phyloP scores from a whole-genome alignment of 2,888 invertebrate genomes.

The Ormyrus pomaceus region DNA sequence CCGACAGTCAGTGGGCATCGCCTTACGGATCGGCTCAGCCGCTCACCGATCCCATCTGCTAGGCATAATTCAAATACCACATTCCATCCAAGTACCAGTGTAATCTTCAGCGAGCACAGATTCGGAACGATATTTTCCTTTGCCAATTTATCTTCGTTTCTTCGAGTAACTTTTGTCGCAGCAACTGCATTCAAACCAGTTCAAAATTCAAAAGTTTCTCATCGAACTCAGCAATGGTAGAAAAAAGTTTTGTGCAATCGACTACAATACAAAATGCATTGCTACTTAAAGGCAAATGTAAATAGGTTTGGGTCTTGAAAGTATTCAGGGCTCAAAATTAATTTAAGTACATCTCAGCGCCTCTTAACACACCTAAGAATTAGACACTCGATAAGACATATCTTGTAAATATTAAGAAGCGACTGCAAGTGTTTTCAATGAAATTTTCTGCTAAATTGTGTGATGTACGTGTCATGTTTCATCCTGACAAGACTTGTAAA shows the following conservation, averaged over 20 bases:
- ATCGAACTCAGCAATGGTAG: slow-evolving; percentile 30
- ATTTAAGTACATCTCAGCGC: slow-evolving; percentile 25
- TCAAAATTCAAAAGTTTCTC: not conserved
- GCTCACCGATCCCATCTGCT: slow-evolving; percentile 87
- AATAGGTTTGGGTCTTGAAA: slow-evolving; percentile 28
- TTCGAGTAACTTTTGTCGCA: not conserved
- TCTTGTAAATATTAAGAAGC: slow-evolving; percentile 61
- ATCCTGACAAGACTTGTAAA: slow-evolving; percentile 57
- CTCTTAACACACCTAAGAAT: slow-evolving; percentile 21
- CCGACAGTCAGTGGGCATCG: slow-evolving; percentile 77
- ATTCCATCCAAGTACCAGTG: slow-evolving; percentile 39
- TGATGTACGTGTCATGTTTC: slow-evolving; percentile 48
- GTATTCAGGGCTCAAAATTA: slow-evolving; percentile 10
- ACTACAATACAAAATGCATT: slow-evolving; percentile 14
- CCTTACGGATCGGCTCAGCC: slow-evolving; percentile 81
- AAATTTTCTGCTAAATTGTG: slow-evolving; percentile 50
- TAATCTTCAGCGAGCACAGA: slow-evolving; percentile 1
- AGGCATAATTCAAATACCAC: slow-evolving; percentile 59
- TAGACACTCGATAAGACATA: slow-evolving; percentile 52
- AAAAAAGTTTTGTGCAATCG: slow-evolving; percentile 34
- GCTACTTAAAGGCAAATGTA: slow-evolving; percentile 29
- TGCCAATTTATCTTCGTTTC: not conserved
- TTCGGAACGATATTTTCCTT: slow-evolving; percentile 3
- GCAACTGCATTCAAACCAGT: not conserved
- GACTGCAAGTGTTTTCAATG: slow-evolving; percentile 39